Conservation (phyloP, 2,888 invertebrate species). For the Linnaemya vulpina region DNA sequence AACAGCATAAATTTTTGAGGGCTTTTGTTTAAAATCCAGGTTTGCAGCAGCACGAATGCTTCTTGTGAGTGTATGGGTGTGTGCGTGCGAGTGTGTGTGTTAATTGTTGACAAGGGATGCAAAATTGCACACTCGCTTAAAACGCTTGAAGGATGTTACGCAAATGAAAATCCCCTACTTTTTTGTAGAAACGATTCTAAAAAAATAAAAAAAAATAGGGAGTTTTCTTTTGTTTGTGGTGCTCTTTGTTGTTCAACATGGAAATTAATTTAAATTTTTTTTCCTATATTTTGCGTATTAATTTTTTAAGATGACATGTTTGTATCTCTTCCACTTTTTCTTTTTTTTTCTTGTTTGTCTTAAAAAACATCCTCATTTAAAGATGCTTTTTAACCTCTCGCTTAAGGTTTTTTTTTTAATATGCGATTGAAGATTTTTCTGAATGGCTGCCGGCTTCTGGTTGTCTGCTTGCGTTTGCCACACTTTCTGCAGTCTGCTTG, state of each 20-base stretch:
- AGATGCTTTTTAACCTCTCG: slow-evolving; percentile 66
- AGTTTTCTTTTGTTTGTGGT: slow-evolving; percentile 42
- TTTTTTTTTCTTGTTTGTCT: neutral
- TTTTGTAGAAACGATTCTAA: slow-evolving; percentile 25
- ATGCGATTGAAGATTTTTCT: slow-evolving; percentile 37
- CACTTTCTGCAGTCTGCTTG: slow-evolving; percentile 50
- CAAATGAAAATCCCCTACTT: slow-evolving; percentile 46
- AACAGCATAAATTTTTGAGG: slow-evolving; percentile 50
- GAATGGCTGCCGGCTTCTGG: slow-evolving; percentile 60
- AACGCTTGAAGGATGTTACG: slow-evolving; percentile 33
- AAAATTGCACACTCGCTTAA: slow-evolving; percentile 56
- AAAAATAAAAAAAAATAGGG: slow-evolving; percentile 33
- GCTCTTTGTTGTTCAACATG: slow-evolving; percentile 25
- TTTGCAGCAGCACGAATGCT: slow-evolving; percentile 5
- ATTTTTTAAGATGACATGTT: slow-evolving; percentile 54
- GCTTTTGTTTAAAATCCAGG: slow-evolving; percentile 63
- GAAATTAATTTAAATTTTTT: slow-evolving; percentile 62
- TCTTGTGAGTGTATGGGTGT: neutral
- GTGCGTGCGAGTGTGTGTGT: slow-evolving; percentile 19
- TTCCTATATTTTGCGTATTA: slow-evolving; percentile 48
- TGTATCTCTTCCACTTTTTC: slow-evolving; percentile 41
- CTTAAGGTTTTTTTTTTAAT: slow-evolving; percentile 19
- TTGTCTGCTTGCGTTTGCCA: slow-evolving; percentile 68
- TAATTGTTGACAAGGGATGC: slow-evolving; percentile 72
- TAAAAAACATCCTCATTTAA: slow-evolving; percentile 35